Percentiles rank a stretch among this genome's conserved stretches.
phyloP scores from a whole-genome alignment of 2,797 vertebrate species.

The Decapterus maruadsi region DNA sequence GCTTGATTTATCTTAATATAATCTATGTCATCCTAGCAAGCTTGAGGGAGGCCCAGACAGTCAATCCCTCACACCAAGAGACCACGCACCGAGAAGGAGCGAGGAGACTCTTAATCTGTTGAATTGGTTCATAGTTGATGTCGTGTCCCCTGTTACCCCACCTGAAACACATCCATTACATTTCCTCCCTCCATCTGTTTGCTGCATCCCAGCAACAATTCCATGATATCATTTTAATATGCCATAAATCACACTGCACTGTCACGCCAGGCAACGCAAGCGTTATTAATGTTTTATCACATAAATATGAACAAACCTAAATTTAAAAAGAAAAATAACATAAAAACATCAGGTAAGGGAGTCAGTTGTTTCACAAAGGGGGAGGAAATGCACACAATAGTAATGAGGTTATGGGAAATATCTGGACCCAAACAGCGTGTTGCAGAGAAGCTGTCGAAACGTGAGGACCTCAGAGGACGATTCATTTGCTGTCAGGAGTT shows the following conservation, averaged over 20 bases:
- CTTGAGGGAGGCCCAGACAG: constrained; percentile 19
- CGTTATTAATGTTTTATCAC: constrained; percentile 40
- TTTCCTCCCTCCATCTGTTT: constrained; percentile 25
- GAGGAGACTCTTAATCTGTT: constrained; percentile 20
- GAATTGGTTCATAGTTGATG: constrained; percentile 39
- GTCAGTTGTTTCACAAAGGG: constrained; percentile 15
- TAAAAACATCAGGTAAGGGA: constrained; percentile 17
- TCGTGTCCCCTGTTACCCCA: constrained; percentile 25
- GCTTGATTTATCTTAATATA: constrained; percentile 29
- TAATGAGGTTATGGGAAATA: constrained; percentile 59
- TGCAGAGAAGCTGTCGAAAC: constrained; percentile 40
- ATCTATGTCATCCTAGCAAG: constrained; percentile 16
- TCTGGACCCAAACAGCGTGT: constrained; percentile 30
- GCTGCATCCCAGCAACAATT: constrained; percentile 32
- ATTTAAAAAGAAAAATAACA: not conserved
- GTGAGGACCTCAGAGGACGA: constrained; percentile 36
- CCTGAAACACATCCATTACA: constrained; percentile 56
- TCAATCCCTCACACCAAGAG: constrained; percentile 43
- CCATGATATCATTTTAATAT: constrained; percentile 38
- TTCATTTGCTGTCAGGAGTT: constrained; percentile 37
- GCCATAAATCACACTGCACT: constrained; percentile 26
- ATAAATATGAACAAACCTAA: constrained; percentile 27
- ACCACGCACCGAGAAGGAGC: constrained; percentile 15
- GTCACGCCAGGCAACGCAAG: constrained; percentile 18
- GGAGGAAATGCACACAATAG: constrained; percentile 26